These are phyloP conservation scores for Epirrita christyi DNA, from an alignment of 2,888 invertebrate genomes.

Conservation along the genomic window DNA sequence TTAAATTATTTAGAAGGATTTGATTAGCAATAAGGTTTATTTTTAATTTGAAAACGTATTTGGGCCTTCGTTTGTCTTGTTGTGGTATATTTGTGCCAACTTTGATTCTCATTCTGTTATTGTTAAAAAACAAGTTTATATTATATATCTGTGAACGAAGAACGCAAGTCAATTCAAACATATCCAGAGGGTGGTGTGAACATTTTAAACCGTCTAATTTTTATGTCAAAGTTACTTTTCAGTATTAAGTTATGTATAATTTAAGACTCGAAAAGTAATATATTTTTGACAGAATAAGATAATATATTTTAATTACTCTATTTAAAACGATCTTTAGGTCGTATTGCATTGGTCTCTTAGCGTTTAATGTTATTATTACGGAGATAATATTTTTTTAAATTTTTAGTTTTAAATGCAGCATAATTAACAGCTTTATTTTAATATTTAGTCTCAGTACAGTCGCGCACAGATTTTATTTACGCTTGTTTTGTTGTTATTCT, in stretches of 20 bases:
- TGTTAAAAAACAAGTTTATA: slow-evolving; percentile 13
- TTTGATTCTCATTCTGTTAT: slow-evolving; percentile 33
- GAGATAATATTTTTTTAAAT: slow-evolving; percentile 52
- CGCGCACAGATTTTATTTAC: slow-evolving; percentile 44
- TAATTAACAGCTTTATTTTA: slow-evolving; percentile 33
- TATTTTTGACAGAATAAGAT: slow-evolving; percentile 55
- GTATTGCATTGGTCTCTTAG: slow-evolving; percentile 60
- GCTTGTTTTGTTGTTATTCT: slow-evolving; percentile 46
- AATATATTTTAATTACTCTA: slow-evolving; percentile 49
- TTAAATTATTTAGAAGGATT: slow-evolving; percentile 29
- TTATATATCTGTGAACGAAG: slow-evolving; percentile 30
- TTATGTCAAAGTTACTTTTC: slow-evolving; percentile 70
- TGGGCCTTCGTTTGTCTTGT: slow-evolving; percentile 63
- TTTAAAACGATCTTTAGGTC: slow-evolving; percentile 47
- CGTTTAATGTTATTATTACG: slow-evolving; percentile 62
- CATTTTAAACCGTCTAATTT: slow-evolving; percentile 48
- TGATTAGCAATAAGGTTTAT: slow-evolving; percentile 67
- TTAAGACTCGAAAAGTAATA: slow-evolving; percentile 76
- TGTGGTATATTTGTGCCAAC: slow-evolving; percentile 76
- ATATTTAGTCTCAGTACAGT: slow-evolving; percentile 39
- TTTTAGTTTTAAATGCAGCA: slow-evolving; percentile 45
- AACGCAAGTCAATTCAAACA: slow-evolving; percentile 42
- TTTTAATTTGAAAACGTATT: slow-evolving; percentile 51
- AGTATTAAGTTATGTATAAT: slow-evolving; percentile 75
- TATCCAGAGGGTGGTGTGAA: slow-evolving; percentile 72